Evolutionary conservation across 1,140 invertebrate species (phyloP).

Genomic region (Manduca sexta): DNA sequence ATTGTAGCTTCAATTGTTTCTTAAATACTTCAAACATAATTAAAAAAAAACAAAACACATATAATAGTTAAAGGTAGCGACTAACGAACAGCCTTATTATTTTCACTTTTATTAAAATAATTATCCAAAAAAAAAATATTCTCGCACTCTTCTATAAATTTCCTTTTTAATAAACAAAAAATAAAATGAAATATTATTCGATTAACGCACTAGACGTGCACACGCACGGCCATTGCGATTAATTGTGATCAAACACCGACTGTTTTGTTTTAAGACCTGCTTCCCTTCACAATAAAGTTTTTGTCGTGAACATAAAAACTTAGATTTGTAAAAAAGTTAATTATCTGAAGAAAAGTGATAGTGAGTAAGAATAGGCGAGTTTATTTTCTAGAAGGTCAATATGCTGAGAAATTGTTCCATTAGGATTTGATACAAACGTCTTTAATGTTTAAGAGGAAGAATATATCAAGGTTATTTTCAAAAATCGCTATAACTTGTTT

Average conservation of each 20-base stretch:
- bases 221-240: conserved; percentile 34
- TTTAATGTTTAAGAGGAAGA: too few species aligned
- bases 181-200: conserved; percentile 9
- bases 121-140: background rate
- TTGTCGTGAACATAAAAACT: conserved; percentile 2
- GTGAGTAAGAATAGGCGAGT: conserved; percentile 10
- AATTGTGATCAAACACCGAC: conserved; percentile 26
- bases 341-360: conserved; percentile 5
- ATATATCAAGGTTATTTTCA: too few species aligned
- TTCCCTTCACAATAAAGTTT: conserved; percentile 41
- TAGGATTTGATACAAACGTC: too few species aligned
- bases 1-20: conserved; percentile 51
- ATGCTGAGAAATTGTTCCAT: background rate
- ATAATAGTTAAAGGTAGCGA: too few species aligned
- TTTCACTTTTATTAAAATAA: too few species aligned
- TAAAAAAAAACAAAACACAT: conserved; percentile 17
- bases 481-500: too few species aligned
- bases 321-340: conserved; percentile 24
- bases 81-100: too few species aligned
- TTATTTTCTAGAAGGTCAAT: background rate
- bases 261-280: conserved; percentile 1
- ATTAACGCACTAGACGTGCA: conserved; percentile 28
- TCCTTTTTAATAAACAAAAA: conserved; percentile 2
- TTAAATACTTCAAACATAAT: conserved; percentile 44
- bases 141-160: background rate